A percentile compares a stretch with the other conserved stretches of the same genome.
phyloP scores from a whole-genome alignment of 1,140 invertebrate genomes.

The Scaptomyza graminum region DNA sequence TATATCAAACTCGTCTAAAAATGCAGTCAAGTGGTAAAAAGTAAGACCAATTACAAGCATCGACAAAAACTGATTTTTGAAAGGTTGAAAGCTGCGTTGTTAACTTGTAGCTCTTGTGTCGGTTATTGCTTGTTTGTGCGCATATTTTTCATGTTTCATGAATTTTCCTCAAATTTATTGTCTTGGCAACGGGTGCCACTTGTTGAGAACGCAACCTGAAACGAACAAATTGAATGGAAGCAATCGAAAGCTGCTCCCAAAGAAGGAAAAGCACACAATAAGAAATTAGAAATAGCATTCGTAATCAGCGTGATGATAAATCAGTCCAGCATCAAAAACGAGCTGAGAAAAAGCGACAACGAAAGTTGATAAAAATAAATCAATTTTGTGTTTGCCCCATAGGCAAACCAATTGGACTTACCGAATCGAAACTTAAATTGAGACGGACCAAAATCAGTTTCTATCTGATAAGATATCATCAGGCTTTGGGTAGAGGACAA shows the following conservation, averaged over 20 bases:
- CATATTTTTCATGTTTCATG: slow-evolving; percentile 27
- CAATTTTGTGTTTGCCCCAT: slow-evolving; percentile 28
- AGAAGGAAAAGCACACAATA: neutral
- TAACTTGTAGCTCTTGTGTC: slow-evolving; percentile 14
- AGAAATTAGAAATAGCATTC: slow-evolving; percentile 6
- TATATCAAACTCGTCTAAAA: neutral
- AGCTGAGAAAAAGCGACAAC: slow-evolving; percentile 2
- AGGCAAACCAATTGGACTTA: slow-evolving; percentile 38
- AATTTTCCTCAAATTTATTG: slow-evolving; percentile 2
- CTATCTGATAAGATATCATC: slow-evolving; percentile 39
- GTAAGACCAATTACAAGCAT: slow-evolving; percentile 16
- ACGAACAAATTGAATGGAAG: slow-evolving; percentile 51
- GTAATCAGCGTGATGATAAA: neutral
- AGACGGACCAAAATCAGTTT: slow-evolving; percentile 24
- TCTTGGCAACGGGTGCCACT: slow-evolving; percentile 38
- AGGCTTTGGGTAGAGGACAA: slow-evolving; percentile 19
- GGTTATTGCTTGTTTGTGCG: slow-evolving; percentile 47
- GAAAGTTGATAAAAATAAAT: slow-evolving; percentile 13
- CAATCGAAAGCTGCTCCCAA: slow-evolving; percentile 45
- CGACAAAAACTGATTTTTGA: neutral
- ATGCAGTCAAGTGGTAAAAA: neutral
- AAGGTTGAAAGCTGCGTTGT: neutral
- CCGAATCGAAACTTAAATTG: slow-evolving; percentile 1
- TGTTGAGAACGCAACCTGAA: slow-evolving; percentile 40
- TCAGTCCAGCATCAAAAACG: slow-evolving; percentile 31